phyloP scores from a whole-genome alignment of 1,140 invertebrate genomes.

The Musca domestica region DNA sequence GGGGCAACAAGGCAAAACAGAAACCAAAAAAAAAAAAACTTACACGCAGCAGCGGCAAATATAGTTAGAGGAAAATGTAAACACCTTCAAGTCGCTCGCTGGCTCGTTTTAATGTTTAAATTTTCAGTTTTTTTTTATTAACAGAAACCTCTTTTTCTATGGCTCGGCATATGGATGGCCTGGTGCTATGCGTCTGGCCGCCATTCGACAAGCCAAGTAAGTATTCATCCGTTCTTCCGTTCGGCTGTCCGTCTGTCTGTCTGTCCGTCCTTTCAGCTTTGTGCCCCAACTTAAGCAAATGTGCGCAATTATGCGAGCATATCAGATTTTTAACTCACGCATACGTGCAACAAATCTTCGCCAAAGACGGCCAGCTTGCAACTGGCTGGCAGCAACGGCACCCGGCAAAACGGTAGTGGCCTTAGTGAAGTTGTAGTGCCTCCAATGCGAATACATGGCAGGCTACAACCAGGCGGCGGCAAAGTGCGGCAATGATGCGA shows the following conservation, averaged over 20 bases:
- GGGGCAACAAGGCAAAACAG: neutral
- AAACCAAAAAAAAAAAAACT: neutral
- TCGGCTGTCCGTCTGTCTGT: neutral
- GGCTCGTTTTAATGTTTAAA: neutral
- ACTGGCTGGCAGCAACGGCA: neutral
- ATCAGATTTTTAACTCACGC: constrained; percentile 29
- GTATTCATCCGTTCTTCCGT: neutral
- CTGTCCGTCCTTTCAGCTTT: neutral
- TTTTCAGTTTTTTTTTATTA: neutral
- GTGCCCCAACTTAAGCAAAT: constrained; percentile 16
- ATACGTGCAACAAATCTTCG: constrained; percentile 22
- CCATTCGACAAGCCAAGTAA: neutral
- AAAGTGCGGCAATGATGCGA: constrained; percentile 9
- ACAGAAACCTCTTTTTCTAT: no score
- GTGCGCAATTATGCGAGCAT: constrained; percentile 26
- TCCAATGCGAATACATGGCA: neutral
- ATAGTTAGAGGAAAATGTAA: neutral
- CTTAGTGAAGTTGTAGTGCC: neutral
- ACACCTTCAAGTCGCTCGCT: neutral
- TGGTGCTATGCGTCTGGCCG: neutral
- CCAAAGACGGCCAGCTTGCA: neutral
- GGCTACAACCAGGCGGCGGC: neutral
- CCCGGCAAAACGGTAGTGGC: neutral
- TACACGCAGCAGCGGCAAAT: neutral
- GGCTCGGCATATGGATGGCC: neutral